Evolutionary conservation across 37 sponge, comb jelly and placozoan genomes (phyloP).

Genomic region (Aplysina aerophoba): DNA sequence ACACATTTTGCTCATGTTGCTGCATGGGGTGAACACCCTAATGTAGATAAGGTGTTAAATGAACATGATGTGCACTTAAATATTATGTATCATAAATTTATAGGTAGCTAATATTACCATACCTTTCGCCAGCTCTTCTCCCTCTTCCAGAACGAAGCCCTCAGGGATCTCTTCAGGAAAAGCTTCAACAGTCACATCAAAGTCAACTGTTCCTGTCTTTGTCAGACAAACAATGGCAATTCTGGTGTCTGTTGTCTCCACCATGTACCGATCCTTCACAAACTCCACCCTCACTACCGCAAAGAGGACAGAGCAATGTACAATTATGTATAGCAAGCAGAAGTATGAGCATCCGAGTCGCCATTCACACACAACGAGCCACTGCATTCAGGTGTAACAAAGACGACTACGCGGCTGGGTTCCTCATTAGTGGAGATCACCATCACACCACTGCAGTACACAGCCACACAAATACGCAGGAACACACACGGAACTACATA

Average conservation of each 20-base stretch:
- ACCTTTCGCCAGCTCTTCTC: no score
- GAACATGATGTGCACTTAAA: no score
- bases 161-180: neutral
- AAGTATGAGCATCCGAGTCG: no score
- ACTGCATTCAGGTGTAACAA: neutral
- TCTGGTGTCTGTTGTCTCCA: neutral
- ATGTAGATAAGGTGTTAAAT: no score
- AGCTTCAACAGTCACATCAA: neutral
- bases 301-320: no score
- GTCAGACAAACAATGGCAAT: neutral
- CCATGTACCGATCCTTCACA: neutral
- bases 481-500: neutral
- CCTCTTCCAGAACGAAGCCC: no score
- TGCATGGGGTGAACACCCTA: no score
- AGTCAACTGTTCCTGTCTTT: constrained; percentile 1
- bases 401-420: neutral
- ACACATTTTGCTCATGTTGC: no score
- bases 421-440: neutral
- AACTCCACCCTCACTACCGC: neutral
- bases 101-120: no score
- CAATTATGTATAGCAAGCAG: no score
- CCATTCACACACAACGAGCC: no score
- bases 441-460: neutral
- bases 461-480: neutral
- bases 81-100: no score